These are phyloP conservation scores for Sialia sialis DNA, from an alignment of 2,113 vertebrate species.

Conservation along the genomic window DNA sequence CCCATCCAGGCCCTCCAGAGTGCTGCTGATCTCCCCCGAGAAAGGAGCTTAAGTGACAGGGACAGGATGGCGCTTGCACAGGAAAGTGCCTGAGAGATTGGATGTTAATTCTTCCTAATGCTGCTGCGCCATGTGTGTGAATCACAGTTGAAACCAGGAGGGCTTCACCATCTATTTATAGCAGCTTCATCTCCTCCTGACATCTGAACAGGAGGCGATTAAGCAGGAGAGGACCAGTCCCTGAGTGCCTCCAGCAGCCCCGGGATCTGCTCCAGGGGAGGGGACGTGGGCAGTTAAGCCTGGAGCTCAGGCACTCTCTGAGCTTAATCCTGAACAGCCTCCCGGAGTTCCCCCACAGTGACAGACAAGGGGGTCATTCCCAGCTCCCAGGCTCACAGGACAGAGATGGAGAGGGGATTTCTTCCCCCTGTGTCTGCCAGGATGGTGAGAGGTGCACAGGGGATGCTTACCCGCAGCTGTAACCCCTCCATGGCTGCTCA, in stretches of 20 bases:
- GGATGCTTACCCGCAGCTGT: constrained; percentile 47
- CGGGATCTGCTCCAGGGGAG: background rate
- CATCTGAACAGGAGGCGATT: constrained; percentile 30
- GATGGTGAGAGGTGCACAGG: accelerated
- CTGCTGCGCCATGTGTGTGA: constrained; percentile 32
- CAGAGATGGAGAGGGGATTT: background rate
- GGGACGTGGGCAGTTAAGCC: background rate
- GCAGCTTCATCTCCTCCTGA: constrained; percentile 48
- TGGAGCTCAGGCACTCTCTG: background rate
- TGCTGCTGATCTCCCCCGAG: background rate
- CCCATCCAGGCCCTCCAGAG: background rate
- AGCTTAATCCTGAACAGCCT: background rate
- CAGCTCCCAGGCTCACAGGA: background rate
- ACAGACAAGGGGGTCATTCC: background rate
- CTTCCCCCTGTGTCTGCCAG: background rate
- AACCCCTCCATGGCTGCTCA: constrained; percentile 49
- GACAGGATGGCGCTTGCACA: background rate
- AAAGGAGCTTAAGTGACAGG: constrained; percentile 1
- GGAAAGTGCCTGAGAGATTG: constrained; percentile 31
- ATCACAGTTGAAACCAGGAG: constrained; percentile 22
- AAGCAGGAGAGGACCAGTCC: background rate
- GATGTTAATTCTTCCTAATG: constrained; percentile 64
- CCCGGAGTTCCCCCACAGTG: background rate
- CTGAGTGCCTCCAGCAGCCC: background rate
- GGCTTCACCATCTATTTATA: constrained; percentile 53